A percentile compares a stretch with the other conserved stretches of the same genome.
These are phyloP conservation scores for Orthosia gracilis DNA, from an alignment of 2,888 invertebrate species.

Conservation along the genomic window DNA sequence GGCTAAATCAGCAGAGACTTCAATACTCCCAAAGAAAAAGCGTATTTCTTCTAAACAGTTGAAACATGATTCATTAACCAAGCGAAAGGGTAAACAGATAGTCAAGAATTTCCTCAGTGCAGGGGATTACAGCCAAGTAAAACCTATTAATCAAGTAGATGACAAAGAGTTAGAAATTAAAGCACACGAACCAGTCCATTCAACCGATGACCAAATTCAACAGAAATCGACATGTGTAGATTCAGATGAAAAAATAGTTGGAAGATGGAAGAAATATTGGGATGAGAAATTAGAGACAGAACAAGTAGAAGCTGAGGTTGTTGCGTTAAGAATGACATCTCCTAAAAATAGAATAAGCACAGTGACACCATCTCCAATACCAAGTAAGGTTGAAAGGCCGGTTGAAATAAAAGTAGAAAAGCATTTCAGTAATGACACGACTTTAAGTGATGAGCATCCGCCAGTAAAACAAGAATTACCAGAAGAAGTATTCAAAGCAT, in stretches of 20 bases:
- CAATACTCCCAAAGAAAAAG: constrained; percentile 79
- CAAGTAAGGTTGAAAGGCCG: constrained; percentile 7
- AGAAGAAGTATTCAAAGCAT: constrained; percentile 88
- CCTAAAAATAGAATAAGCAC: constrained; percentile 33
- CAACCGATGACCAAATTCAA: constrained; percentile 28
- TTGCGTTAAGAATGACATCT: constrained; percentile 55
- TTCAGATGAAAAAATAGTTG: constrained; percentile 78
- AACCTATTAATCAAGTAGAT: constrained; percentile 58
- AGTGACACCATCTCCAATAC: constrained; percentile 4
- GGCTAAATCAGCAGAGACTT: constrained; percentile 82
- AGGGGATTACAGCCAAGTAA: constrained; percentile 72
- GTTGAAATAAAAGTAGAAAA: constrained; percentile 30
- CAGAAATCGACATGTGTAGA: constrained; percentile 54
- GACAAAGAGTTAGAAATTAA: constrained; percentile 59
- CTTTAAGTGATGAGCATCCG: background rate
- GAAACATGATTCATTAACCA: constrained; percentile 86
- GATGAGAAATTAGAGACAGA: constrained; percentile 82
- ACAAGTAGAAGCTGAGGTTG: constrained; percentile 67
- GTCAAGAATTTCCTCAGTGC: constrained; percentile 81
- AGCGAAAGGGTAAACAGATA: constrained; percentile 86
- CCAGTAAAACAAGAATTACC: constrained; percentile 84
- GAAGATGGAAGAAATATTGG: constrained; percentile 88
- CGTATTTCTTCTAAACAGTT: constrained; percentile 79
- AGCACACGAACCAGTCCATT: constrained; percentile 51
- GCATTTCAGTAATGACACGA: constrained; percentile 1